phyloP scores from a whole-genome alignment of 1,140 invertebrate genomes.

The Kradibia gibbosae region DNA sequence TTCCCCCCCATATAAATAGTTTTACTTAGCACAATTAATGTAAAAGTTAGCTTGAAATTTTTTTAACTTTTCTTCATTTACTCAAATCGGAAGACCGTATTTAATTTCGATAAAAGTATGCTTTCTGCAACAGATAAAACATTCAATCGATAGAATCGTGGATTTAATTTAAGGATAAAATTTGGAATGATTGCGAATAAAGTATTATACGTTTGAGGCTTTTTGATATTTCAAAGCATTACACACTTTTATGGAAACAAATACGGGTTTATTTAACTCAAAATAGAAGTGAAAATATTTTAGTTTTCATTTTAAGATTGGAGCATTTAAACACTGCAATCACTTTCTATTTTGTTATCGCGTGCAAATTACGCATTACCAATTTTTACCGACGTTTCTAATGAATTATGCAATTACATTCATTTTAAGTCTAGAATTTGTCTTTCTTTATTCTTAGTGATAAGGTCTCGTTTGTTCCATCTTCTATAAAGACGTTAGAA shows the following conservation, averaged over 20 bases:
- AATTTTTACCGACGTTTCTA: slow-evolving; percentile 15
- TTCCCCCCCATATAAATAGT: neutral
- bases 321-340: neutral
- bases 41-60: neutral
- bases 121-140: neutral
- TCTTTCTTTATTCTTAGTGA: slow-evolving; percentile 43
- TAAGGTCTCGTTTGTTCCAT: slow-evolving; percentile 45
- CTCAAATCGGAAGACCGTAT: neutral
- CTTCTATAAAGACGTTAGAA: neutral
- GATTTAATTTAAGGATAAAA: neutral
- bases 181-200: slow-evolving; percentile 32
- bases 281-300: neutral
- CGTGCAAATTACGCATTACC: neutral
- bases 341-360: neutral
- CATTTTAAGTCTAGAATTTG: slow-evolving; percentile 36
- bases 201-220: neutral
- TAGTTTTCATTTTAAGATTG: neutral
- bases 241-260: too few species aligned
- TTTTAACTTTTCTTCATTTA: slow-evolving; percentile 6
- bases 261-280: neutral
- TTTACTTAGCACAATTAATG: neutral
- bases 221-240: neutral
- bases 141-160: neutral
- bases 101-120: slow-evolving; percentile 31
- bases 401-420: slow-evolving; percentile 31